Evolutionary conservation across 2,888 invertebrate genomes (phyloP).

Genomic region (Oligia strigilis): DNA sequence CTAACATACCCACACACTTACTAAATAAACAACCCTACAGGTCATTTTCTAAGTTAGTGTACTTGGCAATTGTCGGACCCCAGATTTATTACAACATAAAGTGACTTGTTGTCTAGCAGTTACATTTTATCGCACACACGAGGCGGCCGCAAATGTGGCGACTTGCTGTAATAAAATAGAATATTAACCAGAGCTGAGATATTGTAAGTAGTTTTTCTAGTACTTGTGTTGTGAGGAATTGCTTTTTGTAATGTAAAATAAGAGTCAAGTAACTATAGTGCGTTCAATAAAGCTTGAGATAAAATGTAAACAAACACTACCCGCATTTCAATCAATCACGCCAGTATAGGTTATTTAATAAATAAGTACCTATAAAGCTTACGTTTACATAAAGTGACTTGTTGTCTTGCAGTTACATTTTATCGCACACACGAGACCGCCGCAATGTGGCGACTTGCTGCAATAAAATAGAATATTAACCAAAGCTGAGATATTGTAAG

Average conservation of each 20-base stretch:
- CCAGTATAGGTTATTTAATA: background rate
- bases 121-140: conserved; percentile 49
- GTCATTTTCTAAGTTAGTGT: conserved; percentile 33
- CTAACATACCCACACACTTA: background rate
- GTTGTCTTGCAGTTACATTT: conserved; percentile 40
- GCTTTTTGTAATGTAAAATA: conserved; percentile 1
- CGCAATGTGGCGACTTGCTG: conserved; percentile 16
- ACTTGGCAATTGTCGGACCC: conserved; percentile 27
- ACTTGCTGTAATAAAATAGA: conserved; percentile 41
- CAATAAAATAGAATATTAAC: no score
- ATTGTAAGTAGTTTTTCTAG: conserved; percentile 24
- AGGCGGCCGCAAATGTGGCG: conserved; percentile 18
- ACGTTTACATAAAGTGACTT: conserved; percentile 40
- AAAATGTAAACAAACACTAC: conserved; percentile 5
- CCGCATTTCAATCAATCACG: background rate
- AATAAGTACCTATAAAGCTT: background rate
- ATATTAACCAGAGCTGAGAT: conserved; percentile 44
- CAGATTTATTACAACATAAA: conserved; percentile 52
- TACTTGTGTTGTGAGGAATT: conserved; percentile 3
- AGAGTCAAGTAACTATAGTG: background rate
- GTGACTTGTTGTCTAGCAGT: conserved; percentile 33
- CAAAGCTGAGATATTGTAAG: conserved; percentile 19
- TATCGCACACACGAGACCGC: conserved; percentile 38
- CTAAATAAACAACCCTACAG: background rate
- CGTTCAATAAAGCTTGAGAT: background rate